These are phyloP conservation scores for Torymus auratus DNA, from an alignment of 2,888 invertebrate genomes.

Conservation along the genomic window DNA sequence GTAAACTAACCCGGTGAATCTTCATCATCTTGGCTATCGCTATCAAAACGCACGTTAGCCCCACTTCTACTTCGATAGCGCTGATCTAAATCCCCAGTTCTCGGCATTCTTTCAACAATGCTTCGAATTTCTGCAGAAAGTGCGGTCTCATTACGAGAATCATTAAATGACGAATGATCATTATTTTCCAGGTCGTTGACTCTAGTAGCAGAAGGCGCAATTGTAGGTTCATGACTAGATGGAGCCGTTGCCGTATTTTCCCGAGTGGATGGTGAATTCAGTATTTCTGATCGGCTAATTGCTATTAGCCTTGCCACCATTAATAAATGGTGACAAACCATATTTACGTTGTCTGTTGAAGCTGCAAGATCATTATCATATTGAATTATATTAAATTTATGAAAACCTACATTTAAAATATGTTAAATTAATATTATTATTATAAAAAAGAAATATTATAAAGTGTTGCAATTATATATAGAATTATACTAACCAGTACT, in stretches of 20 bases:
- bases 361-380: too few relatives aligned
- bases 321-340: too few relatives aligned
- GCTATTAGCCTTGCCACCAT: too few relatives aligned
- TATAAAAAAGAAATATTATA: background rate
- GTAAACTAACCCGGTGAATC: constrained; percentile 23
- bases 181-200: constrained; percentile 22
- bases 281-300: too few relatives aligned
- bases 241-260: too few relatives aligned
- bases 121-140: constrained; percentile 65
- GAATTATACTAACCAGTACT: background rate
- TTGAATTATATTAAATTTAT: too few relatives aligned
- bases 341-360: too few relatives aligned
- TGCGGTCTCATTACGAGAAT: constrained; percentile 53
- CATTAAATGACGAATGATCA: constrained; percentile 9
- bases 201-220: background rate
- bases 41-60: constrained; percentile 24
- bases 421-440: too few relatives aligned
- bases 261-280: too few relatives aligned
- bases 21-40: constrained; percentile 56
- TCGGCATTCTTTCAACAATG: constrained; percentile 64
- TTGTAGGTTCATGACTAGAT: constrained; percentile 13
- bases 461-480: background rate
- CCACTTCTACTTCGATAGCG: constrained; percentile 50
- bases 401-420: too few relatives aligned
- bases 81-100: constrained; percentile 49